These are phyloP conservation scores for Bostrychus sinensis DNA, from an alignment of 2,113 vertebrate species.

Conservation along the genomic window DNA sequence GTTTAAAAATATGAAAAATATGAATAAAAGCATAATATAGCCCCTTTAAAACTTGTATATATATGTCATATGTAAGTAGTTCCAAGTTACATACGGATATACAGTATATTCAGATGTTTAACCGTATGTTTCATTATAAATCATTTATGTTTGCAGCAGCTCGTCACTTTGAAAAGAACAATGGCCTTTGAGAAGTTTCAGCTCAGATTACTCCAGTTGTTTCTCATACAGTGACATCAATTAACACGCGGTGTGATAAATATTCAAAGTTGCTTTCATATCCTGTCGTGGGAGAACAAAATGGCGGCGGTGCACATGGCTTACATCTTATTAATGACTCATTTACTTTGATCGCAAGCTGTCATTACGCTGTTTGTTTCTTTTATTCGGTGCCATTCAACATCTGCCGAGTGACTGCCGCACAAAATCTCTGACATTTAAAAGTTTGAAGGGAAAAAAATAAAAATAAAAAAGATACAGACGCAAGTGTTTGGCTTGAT, in stretches of 20 bases:
- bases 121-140: no score
- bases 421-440: constrained; percentile 14
- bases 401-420: constrained; percentile 50
- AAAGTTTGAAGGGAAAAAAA: neutral
- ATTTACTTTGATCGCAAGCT: constrained; percentile 70
- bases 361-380: constrained; percentile 57
- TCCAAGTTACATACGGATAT: no score
- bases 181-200: constrained; percentile 32
- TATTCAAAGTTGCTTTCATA: constrained; percentile 62
- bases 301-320: constrained; percentile 44
- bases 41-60: no score
- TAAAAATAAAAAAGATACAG: constrained; percentile 14
- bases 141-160: no score
- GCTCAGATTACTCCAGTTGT: constrained; percentile 31
- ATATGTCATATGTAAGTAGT: no score
- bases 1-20: no score
- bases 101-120: no score
- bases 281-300: constrained; percentile 57
- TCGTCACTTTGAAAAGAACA: neutral
- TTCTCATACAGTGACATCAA: constrained; percentile 63
- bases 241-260: constrained; percentile 62
- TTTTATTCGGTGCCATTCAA: constrained; percentile 51
- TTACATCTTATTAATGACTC: constrained; percentile 68
- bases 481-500: constrained; percentile 33
- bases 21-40: no score